Conservation (phyloP, 2,888 invertebrate genomes). For the Laothoe populi region DNA sequence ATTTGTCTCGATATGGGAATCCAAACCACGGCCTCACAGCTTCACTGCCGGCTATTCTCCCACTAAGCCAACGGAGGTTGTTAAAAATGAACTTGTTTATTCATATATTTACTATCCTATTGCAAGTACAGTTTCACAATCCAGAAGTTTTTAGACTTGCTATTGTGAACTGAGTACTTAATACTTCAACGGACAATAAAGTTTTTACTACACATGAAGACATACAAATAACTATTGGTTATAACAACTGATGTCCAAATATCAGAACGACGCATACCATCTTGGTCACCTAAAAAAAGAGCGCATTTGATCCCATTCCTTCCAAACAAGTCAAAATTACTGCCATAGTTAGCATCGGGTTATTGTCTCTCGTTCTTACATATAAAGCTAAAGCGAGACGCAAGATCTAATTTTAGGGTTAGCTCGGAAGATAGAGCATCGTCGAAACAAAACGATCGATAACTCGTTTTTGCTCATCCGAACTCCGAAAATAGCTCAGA, state of each 20-base stretch:
- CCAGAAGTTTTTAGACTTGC: not conserved
- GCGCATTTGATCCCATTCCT: not conserved
- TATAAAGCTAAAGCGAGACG: not conserved
- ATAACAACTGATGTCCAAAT: not conserved
- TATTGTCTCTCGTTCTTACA: conserved; percentile 1
- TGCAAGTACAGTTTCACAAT: not conserved
- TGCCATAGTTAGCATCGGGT: not conserved
- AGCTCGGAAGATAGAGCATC: conserved; percentile 31
- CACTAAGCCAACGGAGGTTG: too few relatives aligned
- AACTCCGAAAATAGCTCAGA: conserved; percentile 51
- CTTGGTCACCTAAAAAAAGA: conserved; percentile 1
- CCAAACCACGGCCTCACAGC: too few relatives aligned
- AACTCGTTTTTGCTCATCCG: conserved; percentile 47
- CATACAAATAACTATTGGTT: not conserved
- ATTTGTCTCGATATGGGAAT: too few relatives aligned
- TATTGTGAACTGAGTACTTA: not conserved
- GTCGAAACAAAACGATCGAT: conserved; percentile 40
- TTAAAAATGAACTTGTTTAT: too few relatives aligned
- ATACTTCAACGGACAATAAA: not conserved
- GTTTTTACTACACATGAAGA: not conserved
- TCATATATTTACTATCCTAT: too few relatives aligned
- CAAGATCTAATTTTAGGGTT: conserved; percentile 30
- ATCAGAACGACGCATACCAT: not conserved
- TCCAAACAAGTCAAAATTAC: conserved; percentile 22
- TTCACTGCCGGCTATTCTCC: too few relatives aligned